phyloP scores from a whole-genome alignment of 2,888 invertebrate species.

The Eupithecia centaureata region DNA sequence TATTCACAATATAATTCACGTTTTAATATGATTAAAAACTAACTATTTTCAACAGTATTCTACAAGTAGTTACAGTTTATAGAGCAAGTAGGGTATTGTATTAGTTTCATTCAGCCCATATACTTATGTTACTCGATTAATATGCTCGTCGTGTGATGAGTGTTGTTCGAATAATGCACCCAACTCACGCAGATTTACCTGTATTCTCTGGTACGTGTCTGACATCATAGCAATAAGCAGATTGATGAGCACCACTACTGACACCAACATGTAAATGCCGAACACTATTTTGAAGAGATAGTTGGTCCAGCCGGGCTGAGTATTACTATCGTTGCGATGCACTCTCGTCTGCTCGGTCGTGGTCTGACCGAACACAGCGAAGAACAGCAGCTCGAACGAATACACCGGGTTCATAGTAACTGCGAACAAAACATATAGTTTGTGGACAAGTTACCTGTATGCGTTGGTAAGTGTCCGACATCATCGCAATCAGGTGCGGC shows the following conservation, averaged over 20 bases:
- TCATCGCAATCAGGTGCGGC: slow-evolving; percentile 99
- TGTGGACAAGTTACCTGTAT: slow-evolving; percentile 92
- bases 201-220: slow-evolving; percentile 99
- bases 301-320: slow-evolving; percentile 92
- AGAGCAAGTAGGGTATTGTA: not conserved
- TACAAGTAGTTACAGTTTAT: too few species aligned
- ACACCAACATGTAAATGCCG: slow-evolving; percentile 99
- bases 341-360: slow-evolving; percentile 88
- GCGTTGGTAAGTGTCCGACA: slow-evolving; percentile 99
- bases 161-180: slow-evolving; percentile 22
- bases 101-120: not conserved
- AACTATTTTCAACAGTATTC: not conserved
- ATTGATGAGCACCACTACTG: slow-evolving; percentile 99
- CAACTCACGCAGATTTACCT: slow-evolving; percentile 84
- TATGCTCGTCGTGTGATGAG: slow-evolving; percentile 23
- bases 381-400: slow-evolving; percentile 99
- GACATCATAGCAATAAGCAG: slow-evolving; percentile 99
- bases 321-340: slow-evolving; percentile 86
- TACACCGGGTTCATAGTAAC: slow-evolving; percentile 95
- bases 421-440: slow-evolving; percentile 85
- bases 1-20: too few species aligned
- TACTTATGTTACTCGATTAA: not conserved
- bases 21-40: not conserved
- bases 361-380: slow-evolving; percentile 98
- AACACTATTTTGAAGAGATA: slow-evolving; percentile 94